Base-by-base conservation (phyloP, 1,140 invertebrate species). In the Trachymyrmex septentrionalis region DNA sequence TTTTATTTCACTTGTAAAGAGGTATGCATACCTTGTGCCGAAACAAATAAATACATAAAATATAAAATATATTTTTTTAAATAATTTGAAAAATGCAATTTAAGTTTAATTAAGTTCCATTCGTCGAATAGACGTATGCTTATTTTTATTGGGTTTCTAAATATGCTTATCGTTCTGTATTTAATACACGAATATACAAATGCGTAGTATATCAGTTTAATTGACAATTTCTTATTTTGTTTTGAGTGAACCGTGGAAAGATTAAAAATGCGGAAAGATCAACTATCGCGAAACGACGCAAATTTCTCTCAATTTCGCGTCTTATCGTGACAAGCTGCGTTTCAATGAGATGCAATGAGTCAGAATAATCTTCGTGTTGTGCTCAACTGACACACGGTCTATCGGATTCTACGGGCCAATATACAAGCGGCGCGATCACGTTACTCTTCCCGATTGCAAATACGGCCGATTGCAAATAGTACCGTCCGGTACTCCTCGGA, bases 351-450 rank as follows among this genome's bases (percentile, higher is more conserved):
- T 53, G 55, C 53, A 59, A 77, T 53, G 44, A 69, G 34, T 55
- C 63, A 44, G n/a, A 80, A 48, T 53, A 69, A 69, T 81, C 64
- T 55, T 80, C 63, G 14, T 21, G 14, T 69, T 38, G n/a, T 10
- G 44, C n/a, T 69, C 48, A 34, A 80, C 69, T 48, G 27, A 53
- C 4, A 10, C 24, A 30, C 7, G 27, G 27, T 44, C 19, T 67
- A 80, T 81, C 64, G 30, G 14, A 71, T 55, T 69, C 34, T 71
- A 81, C 38, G 64, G 71, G 64, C 9, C 30, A 16, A 50, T 80
- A 53, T 80, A 78, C 30, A n/a, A 67, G 7, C 27, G 9, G 14
- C 21, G 12, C 30, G 38, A 53, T 64, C 44, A 19, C 48, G n/a
- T 80, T 78, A 78, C 44, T 80, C 44, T 64, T 9, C 9, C 2